A percentile compares a stretch with the other conserved stretches of the same genome.
Evolutionary conservation across 2,797 vertebrate species (phyloP).

Genomic region (Meriones psammophilus): DNA sequence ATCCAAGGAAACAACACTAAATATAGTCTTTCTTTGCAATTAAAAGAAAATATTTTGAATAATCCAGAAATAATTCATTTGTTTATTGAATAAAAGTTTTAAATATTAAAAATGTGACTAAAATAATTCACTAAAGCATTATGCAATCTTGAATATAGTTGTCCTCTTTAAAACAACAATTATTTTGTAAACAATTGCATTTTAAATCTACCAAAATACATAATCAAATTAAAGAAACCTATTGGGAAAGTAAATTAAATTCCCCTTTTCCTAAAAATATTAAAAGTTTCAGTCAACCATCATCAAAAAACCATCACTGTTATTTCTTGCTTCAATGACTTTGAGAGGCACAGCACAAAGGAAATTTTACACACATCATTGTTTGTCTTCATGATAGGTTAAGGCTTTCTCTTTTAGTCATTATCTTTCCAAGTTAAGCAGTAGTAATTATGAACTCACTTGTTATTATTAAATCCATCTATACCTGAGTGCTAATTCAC

Average conservation of each 20-base stretch:
- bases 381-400: slow-evolving; percentile 16
- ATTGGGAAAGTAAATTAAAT: not conserved
- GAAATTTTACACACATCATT: not conserved
- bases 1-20: not conserved
- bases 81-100: not conserved
- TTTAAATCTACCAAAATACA: not conserved
- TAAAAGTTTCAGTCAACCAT: slow-evolving; percentile 33
- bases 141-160: not conserved
- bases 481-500: slow-evolving; percentile 35
- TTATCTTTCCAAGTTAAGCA: slow-evolving; percentile 48
- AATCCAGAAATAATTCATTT: not conserved
- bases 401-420: slow-evolving; percentile 34
- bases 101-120: slow-evolving; percentile 30
- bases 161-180: slow-evolving; percentile 50
- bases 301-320: not conserved
- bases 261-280: not conserved
- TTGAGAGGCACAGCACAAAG: not conserved
- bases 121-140: slow-evolving; percentile 31
- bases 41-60: slow-evolving; percentile 38
- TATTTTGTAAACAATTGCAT: slow-evolving; percentile 49
- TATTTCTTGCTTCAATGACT: slow-evolving; percentile 7
- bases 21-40: not conserved
- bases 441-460: slow-evolving; percentile 64
- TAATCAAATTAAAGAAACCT: not conserved
- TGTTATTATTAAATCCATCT: slow-evolving; percentile 57